phyloP scores from a whole-genome alignment of 2,797 vertebrate genomes.

The Sebastes miniatus region DNA sequence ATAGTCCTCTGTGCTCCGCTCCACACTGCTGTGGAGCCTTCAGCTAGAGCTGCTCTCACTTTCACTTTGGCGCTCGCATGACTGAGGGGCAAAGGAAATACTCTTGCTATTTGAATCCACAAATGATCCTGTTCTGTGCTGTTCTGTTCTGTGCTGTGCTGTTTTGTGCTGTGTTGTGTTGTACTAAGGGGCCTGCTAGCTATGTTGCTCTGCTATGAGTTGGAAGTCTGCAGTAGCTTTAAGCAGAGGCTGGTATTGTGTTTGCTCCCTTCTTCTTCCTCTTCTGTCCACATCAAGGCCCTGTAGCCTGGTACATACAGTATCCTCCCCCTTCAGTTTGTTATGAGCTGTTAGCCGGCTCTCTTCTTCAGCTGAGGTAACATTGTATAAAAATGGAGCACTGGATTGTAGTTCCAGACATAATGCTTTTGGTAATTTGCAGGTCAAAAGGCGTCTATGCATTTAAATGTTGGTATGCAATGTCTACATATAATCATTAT shows the following conservation, averaged over 20 bases:
- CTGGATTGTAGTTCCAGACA: neutral
- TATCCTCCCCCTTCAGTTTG: neutral
- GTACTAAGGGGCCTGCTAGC: neutral
- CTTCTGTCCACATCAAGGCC: neutral
- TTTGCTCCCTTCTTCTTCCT: slow-evolving; percentile 6
- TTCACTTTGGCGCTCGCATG: slow-evolving; percentile 8
- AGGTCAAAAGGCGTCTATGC: neutral
- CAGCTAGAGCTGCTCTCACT: slow-evolving; percentile 22
- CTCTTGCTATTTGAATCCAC: neutral
- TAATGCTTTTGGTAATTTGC: neutral
- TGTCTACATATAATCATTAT: neutral
- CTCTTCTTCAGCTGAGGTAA: neutral
- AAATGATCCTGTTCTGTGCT: neutral
- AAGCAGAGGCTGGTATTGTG: neutral
- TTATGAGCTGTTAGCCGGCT: neutral
- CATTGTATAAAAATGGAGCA: neutral
- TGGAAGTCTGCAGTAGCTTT: neutral
- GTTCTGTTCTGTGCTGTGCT: neutral
- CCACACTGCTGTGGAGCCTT: neutral
- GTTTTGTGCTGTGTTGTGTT: neutral
- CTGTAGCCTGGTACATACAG: neutral
- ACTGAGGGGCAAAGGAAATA: slow-evolving; percentile 2
- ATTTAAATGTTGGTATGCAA: too few relatives aligned
- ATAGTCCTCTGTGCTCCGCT: neutral
- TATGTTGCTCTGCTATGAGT: neutral